Evolutionary conservation across 1,140 invertebrate genomes (phyloP).

Genomic region (Cydia amplana): DNA sequence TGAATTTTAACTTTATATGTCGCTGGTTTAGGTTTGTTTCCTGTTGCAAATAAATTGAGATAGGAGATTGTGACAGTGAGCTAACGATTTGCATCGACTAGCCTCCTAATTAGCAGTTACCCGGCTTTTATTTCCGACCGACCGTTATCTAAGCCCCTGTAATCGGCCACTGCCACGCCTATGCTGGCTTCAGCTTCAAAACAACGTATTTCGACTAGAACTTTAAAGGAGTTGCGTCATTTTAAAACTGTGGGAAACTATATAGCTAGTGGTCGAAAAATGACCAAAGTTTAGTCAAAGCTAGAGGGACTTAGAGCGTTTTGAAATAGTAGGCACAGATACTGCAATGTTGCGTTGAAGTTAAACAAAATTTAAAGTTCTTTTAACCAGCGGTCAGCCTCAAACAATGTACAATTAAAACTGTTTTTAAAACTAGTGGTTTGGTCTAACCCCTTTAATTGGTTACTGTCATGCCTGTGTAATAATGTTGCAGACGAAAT

Average conservation of each 20-base stretch:
- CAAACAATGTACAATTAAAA: no score
- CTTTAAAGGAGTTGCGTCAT: background rate
- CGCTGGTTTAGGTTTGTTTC: background rate
- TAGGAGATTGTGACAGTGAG: background rate
- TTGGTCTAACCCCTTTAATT: background rate
- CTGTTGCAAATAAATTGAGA: background rate
- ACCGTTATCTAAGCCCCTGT: slow-evolving; percentile 38
- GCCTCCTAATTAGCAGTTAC: slow-evolving; percentile 43
- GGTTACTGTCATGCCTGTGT: background rate
- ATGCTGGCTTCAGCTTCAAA: background rate
- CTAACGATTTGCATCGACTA: background rate
- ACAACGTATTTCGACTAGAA: background rate
- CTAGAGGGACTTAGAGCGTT: background rate
- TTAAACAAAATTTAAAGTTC: slow-evolving; percentile 15
- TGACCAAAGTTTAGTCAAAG: background rate
- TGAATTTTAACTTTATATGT: background rate
- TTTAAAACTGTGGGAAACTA: background rate
- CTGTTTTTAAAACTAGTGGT: background rate
- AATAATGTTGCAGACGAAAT: background rate
- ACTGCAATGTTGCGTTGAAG: slow-evolving; percentile 12
- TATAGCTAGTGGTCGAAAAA: background rate
- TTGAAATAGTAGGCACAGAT: background rate
- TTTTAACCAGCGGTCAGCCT: slow-evolving; percentile 1
- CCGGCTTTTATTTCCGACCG: slow-evolving; percentile 43
- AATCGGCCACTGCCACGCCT: slow-evolving; percentile 35